Evolutionary conservation across 2,797 vertebrate genomes (phyloP), one percentile per base, ranked within the genome.

Genomic region (Leuciscus waleckii): DNA sequence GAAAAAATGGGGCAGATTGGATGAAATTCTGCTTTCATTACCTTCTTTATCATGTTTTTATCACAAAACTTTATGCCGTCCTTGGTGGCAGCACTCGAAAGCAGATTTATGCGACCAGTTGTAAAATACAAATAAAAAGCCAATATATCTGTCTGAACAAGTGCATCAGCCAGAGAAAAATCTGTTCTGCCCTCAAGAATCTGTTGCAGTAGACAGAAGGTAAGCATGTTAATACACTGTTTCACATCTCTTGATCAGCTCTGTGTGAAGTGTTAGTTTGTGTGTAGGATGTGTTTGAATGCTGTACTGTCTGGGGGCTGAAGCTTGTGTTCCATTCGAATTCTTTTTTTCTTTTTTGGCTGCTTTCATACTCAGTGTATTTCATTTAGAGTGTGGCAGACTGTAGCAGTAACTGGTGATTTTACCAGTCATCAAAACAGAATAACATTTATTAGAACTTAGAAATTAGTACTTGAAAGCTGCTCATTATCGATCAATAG

Each of bases 11-110:
- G 71, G 83, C 70, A 1, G 0, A 89, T 88, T 89, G 91, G 92
- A 92, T 89, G 70, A 89, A 93, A 89, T 89, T 79, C 80, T 90
- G 65, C 86, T 87, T 87, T 92, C 87, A 89, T 92, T 91, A 90
- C 86, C 75, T 86, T 88, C 5, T 32, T 87, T 86, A 79, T 91
- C 89, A 82, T 2, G 29, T 83, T 88, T 92, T 92, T 87, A 92
- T 92, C 87, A 69, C 82, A 89, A 26, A 79, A 87, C 71, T 90
- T 89, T 86, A 85, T 81, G 83, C 84, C 87, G 86, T 83, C 77
- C 82, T 87, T 85, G 84, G 74, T 46, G 73, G 78, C 83, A 83
- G 84, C 76, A 3, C 63, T 75, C 41, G 21, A 79, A 81, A 81
- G 68, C 39, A 83, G 84, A 85, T 85, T 88, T 81, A 86, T 85